These are phyloP conservation scores for Hydropsyche tenuis DNA, from an alignment of 1,140 invertebrate species.

Conservation along the genomic window DNA sequence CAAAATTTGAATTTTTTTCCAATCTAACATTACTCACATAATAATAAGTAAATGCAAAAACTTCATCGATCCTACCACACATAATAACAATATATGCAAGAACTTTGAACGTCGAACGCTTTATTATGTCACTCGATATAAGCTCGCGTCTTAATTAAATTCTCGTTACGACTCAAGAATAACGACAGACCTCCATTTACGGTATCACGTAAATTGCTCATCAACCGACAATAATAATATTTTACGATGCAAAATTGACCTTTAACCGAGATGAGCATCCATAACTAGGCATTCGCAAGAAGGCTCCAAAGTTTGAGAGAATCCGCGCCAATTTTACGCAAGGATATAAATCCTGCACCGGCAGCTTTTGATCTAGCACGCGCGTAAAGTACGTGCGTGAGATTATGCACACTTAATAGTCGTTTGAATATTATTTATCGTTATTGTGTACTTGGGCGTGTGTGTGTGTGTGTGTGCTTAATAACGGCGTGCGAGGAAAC, in stretches of 20 bases:
- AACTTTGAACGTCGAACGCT: too few species aligned
- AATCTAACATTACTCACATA: too few species aligned
- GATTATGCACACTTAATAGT: not conserved
- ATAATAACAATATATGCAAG: too few species aligned
- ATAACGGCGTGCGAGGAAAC: not conserved
- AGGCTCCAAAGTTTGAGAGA: too few species aligned
- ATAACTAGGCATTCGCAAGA: too few species aligned
- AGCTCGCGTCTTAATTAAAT: constrained; percentile 7
- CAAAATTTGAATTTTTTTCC: too few species aligned
- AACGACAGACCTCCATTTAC: not conserved
- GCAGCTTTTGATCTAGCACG: not conserved
- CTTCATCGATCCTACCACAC: too few species aligned
- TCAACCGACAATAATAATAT: constrained; percentile 29
- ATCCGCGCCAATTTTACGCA: constrained; percentile 25
- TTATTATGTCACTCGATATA: too few species aligned
- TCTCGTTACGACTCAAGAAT: constrained; percentile 5
- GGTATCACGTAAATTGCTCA: constrained; percentile 27
- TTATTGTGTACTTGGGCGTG: constrained; percentile 25
- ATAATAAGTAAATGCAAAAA: too few species aligned
- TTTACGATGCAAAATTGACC: constrained; percentile 21
- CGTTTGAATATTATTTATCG: constrained; percentile 22
- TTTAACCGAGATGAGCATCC: too few species aligned
- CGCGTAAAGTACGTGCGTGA: not conserved
- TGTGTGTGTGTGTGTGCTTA: not conserved
- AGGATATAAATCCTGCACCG: constrained; percentile 1